These are phyloP conservation scores for Galerucella calmariensis DNA, from an alignment of 2,888 invertebrate species.

Conservation along the genomic window DNA sequence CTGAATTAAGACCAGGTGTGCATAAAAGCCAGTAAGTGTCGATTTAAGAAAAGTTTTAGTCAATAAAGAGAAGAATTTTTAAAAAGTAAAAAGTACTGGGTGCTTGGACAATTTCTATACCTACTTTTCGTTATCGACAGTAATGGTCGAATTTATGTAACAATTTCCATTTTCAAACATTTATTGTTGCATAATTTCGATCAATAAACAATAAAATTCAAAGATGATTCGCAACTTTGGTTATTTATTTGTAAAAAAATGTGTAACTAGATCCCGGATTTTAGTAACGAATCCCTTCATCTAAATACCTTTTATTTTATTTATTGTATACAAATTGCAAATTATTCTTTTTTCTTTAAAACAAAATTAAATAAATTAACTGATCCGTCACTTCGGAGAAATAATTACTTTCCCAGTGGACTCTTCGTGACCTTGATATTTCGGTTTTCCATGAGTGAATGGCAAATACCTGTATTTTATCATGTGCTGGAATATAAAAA, in stretches of 20 bases:
- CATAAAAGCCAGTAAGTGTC: too few relatives aligned
- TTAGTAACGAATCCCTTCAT: slow-evolving; percentile 29
- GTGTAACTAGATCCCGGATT: slow-evolving; percentile 11
- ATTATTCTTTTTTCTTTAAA: slow-evolving; percentile 6
- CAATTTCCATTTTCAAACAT: neutral
- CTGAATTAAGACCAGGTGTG: too few relatives aligned
- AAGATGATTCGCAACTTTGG: slow-evolving; percentile 9
- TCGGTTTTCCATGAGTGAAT: slow-evolving; percentile 97
- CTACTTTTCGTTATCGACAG: neutral
- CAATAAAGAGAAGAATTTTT: too few relatives aligned
- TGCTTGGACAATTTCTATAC: neutral
- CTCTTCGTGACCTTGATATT: slow-evolving; percentile 79
- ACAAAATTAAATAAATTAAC: slow-evolving; percentile 24
- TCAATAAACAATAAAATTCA: neutral
- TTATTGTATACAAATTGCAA: slow-evolving; percentile 34
- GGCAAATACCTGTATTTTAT: slow-evolving; percentile 99
- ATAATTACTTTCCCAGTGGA: slow-evolving; percentile 54
- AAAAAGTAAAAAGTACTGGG: neutral
- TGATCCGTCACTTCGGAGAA: slow-evolving; percentile 54
- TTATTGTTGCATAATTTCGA: neutral
- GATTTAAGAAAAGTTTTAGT: too few relatives aligned
- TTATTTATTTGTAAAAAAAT: slow-evolving; percentile 8
- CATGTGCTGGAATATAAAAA: slow-evolving; percentile 87
- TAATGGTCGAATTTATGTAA: neutral
- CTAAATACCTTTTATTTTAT: slow-evolving; percentile 27